These are phyloP conservation scores for Turdus rufiventris DNA, from an alignment of 2,113 vertebrate species.

Conservation along the genomic window DNA sequence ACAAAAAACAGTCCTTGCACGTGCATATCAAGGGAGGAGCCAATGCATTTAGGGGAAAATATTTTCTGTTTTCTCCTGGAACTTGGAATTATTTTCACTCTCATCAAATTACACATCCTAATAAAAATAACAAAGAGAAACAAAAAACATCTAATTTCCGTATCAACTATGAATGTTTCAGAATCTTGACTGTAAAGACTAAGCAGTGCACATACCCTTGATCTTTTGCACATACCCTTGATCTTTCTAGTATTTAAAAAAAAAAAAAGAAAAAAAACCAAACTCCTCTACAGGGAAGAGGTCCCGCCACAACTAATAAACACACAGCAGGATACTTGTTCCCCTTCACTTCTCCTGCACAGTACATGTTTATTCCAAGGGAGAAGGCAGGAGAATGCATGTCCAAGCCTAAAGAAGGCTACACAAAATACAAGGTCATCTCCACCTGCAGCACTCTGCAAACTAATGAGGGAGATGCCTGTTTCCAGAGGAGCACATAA, in stretches of 20 bases:
- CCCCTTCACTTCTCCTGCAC: neutral
- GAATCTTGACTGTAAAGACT: neutral
- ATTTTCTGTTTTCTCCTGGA: neutral
- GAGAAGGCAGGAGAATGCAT: neutral
- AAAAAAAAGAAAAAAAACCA: no score
- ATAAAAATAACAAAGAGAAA: neutral
- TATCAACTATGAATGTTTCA: neutral
- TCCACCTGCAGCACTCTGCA: neutral
- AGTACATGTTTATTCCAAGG: fast-evolving
- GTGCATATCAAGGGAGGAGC: fast-evolving
- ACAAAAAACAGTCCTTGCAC: neutral
- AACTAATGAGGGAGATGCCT: neutral
- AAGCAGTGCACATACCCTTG: neutral
- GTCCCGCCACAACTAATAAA: neutral
- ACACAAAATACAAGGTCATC: neutral
- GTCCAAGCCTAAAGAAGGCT: neutral
- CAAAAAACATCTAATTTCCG: fast-evolving
- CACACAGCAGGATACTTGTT: neutral
- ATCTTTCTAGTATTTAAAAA: neutral
- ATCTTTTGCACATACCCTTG: neutral
- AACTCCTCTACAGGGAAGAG: neutral
- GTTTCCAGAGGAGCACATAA: neutral
- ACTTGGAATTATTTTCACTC: neutral
- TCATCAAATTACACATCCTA: neutral
- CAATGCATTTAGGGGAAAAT: neutral